phyloP scores from a whole-genome alignment of 1,140 invertebrate species.

The Drosophila triauraria region DNA sequence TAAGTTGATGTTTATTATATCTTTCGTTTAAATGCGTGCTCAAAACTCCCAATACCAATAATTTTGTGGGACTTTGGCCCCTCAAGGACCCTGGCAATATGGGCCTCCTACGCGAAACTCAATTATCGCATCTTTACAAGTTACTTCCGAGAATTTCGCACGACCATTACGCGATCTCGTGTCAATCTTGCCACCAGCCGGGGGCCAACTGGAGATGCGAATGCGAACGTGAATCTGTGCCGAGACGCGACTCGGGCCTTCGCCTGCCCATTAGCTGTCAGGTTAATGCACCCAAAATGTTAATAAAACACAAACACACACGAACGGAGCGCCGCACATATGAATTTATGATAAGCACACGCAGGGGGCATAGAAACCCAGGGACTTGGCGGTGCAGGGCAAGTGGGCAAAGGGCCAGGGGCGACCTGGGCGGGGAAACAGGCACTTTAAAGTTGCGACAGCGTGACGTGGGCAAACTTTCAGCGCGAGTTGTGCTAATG shows the following conservation, averaged over 20 bases:
- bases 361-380: conserved; percentile 53
- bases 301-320: conserved; percentile 68
- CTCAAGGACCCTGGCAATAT: conserved; percentile 7
- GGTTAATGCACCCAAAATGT: conserved; percentile 82
- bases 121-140: conserved; percentile 49
- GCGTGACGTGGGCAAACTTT: conserved; percentile 65
- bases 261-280: conserved; percentile 59
- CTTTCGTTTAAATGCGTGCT: not conserved
- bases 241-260: conserved; percentile 19
- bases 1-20: no score
- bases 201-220: conserved; percentile 23
- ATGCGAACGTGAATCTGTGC: conserved; percentile 37
- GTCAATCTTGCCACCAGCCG: conserved; percentile 33
- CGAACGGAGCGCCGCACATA: conserved; percentile 39
- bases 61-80: conserved; percentile 18
- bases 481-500: conserved; percentile 73
- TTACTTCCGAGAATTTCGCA: conserved; percentile 46
- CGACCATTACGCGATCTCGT: conserved; percentile 44
- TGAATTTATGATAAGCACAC: conserved; percentile 81
- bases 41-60: conserved; percentile 15
- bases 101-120: conserved; percentile 28
- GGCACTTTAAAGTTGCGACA: conserved; percentile 71
- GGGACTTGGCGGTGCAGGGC: not conserved
- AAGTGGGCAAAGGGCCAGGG: not conserved
- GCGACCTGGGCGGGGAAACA: conserved; percentile 1